These are phyloP conservation scores for Meiosimyza decipiens DNA, from an alignment of 2,888 invertebrate genomes.

Conservation along the genomic window DNA sequence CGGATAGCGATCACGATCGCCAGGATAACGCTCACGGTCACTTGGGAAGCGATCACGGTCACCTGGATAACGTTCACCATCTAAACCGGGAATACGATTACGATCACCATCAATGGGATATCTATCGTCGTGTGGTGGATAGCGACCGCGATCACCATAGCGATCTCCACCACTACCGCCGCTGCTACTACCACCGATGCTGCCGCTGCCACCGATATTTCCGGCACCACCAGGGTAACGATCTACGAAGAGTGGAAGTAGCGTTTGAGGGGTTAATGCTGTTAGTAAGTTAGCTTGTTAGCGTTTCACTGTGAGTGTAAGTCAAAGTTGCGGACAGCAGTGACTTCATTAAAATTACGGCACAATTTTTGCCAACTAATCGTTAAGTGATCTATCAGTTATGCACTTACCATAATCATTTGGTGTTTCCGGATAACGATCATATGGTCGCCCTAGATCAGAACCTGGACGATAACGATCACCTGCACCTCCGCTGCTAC, in stretches of 20 bases:
- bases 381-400: background rate
- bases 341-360: background rate
- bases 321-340: too few species aligned
- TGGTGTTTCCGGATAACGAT: constrained; percentile 60
- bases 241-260: constrained; percentile 46
- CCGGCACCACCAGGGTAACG: constrained; percentile 58
- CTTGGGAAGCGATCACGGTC: constrained; percentile 45
- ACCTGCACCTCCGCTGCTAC: constrained; percentile 60
- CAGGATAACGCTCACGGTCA: constrained; percentile 41
- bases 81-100: constrained; percentile 44
- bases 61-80: constrained; percentile 48
- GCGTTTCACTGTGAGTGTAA: constrained; percentile 34
- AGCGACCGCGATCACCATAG: constrained; percentile 50
- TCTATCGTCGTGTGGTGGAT: constrained; percentile 47
- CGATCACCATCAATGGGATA: constrained; percentile 49
- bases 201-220: constrained; percentile 26
- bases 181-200: constrained; percentile 19
- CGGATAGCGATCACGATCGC: constrained; percentile 54
- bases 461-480: constrained; percentile 59
- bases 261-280: constrained; percentile 37
- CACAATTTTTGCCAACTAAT: background rate
- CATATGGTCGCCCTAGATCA: constrained; percentile 60
- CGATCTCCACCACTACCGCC: constrained; percentile 38
- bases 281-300: constrained; percentile 60
- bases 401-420: constrained; percentile 58